Evolutionary conservation across 1,140 invertebrate species (phyloP).

Genomic region (Bombyx mandarina): DNA sequence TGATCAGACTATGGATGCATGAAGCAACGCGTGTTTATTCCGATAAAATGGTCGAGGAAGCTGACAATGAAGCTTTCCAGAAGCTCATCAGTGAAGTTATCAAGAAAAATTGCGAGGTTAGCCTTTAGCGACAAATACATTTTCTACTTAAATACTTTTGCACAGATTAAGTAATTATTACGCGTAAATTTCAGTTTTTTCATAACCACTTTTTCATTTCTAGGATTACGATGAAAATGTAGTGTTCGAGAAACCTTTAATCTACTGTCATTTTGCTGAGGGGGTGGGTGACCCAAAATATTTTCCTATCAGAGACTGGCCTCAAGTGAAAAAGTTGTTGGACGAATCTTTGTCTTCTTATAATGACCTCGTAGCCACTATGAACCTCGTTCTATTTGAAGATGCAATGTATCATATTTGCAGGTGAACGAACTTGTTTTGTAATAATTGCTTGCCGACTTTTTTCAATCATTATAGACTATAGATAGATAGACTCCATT

Average conservation of each 20-base stretch:
- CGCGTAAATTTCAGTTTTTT: too few relatives aligned
- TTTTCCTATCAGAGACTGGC: constrained; percentile 82
- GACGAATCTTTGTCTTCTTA: constrained; percentile 88
- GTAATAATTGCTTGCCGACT: background rate
- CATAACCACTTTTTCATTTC: background rate
- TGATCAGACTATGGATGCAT: constrained; percentile 90
- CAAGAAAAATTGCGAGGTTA: constrained; percentile 88
- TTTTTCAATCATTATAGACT: background rate
- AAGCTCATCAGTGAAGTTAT: constrained; percentile 83
- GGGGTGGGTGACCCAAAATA: constrained; percentile 95
- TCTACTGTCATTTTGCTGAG: constrained; percentile 93
- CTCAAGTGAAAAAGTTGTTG: constrained; percentile 81
- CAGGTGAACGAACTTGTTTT: constrained; percentile 46
- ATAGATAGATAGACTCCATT: too few relatives aligned
- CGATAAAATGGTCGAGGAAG: constrained; percentile 88
- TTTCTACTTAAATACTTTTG: background rate
- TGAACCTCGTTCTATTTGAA: constrained; percentile 97
- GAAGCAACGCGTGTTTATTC: constrained; percentile 91
- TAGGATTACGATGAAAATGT: constrained; percentile 59
- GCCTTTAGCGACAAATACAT: constrained; percentile 7
- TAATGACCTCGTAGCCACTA: constrained; percentile 87
- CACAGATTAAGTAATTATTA: too few relatives aligned
- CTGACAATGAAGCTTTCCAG: constrained; percentile 81
- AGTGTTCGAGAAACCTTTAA: constrained; percentile 77
- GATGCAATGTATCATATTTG: constrained; percentile 95